A percentile compares a stretch with the other conserved stretches of the same genome.
These are phyloP conservation scores for Pelagia noctiluca DNA, from an alignment of 30 jellyfish, hydroid and myxozoan species.

Conservation along the genomic window DNA sequence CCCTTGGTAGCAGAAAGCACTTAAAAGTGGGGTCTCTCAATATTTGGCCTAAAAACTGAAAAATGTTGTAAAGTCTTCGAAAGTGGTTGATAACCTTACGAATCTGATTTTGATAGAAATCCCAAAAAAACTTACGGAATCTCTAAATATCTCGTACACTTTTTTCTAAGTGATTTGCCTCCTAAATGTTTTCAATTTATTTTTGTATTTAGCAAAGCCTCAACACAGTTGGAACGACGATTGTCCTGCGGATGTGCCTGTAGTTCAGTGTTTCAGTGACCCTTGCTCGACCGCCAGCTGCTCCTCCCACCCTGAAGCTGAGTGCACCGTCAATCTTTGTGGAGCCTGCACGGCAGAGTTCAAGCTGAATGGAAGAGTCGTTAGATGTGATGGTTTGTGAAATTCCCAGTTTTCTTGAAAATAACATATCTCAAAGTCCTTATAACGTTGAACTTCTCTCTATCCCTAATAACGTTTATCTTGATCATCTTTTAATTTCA, in stretches of 20 bases:
- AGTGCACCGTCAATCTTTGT: conserved; percentile 71
- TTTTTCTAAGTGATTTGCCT: background rate
- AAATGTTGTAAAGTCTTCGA: background rate
- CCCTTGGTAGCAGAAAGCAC: too few relatives aligned
- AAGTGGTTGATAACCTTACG: background rate
- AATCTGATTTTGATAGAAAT: too few relatives aligned
- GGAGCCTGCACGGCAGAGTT: conserved; percentile 82
- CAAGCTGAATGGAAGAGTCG: conserved; percentile 42
- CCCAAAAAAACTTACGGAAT: background rate
- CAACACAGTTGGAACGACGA: conserved; percentile 50
- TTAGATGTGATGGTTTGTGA: conserved; percentile 46
- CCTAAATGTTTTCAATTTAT: background rate
- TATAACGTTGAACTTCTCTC: background rate
- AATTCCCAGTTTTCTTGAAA: background rate
- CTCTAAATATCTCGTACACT: background rate
- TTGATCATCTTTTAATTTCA: background rate
- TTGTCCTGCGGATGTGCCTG: conserved; percentile 62
- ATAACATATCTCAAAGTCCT: background rate
- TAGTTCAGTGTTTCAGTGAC: conserved; percentile 56
- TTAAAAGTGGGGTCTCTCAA: background rate
- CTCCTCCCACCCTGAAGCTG: conserved; percentile 72
- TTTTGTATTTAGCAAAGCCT: conserved; percentile 24
- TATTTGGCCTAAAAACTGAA: background rate
- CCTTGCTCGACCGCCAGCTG: conserved; percentile 79
- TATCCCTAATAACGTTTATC: background rate